Conservation (phyloP, 2,797 vertebrate species). For the Alosa sapidissima region DNA sequence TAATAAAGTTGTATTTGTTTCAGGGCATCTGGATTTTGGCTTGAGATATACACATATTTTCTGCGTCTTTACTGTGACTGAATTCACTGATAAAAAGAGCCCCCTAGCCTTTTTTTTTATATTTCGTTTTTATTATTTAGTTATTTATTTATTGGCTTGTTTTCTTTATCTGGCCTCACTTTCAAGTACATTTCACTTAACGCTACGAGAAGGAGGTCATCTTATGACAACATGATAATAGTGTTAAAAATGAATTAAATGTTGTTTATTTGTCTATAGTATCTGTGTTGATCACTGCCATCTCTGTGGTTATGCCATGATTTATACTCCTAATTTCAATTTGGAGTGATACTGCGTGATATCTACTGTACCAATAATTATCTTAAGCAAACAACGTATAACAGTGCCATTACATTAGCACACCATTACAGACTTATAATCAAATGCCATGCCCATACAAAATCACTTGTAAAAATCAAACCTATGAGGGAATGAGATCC, state of each 20-base stretch:
- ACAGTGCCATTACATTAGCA: not conserved
- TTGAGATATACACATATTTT: conserved; percentile 31
- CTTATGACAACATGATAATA: not conserved
- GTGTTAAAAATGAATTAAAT: not conserved
- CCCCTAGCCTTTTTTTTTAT: conserved; percentile 19
- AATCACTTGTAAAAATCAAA: not conserved
- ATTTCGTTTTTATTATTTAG: conserved; percentile 21
- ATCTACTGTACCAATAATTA: not conserved
- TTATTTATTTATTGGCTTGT: conserved; percentile 16
- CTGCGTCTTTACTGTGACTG: conserved; percentile 29
- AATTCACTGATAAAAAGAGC: conserved; percentile 29
- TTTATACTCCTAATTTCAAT: not conserved
- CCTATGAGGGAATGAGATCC: not conserved
- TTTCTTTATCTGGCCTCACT: not conserved
- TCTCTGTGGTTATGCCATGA: not conserved
- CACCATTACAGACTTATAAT: not conserved
- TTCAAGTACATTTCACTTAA: not conserved
- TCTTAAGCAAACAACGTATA: not conserved
- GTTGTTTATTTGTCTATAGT: not conserved
- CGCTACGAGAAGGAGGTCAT: not conserved
- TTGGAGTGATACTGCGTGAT: not conserved
- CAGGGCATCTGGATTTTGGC: conserved; percentile 26
- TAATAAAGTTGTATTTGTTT: conserved; percentile 24
- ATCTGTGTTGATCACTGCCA: not conserved
- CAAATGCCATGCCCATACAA: not conserved